These are phyloP conservation scores for Chloroceryle amazona DNA, from an alignment of 2,797 vertebrate species.

Conservation along the genomic window DNA sequence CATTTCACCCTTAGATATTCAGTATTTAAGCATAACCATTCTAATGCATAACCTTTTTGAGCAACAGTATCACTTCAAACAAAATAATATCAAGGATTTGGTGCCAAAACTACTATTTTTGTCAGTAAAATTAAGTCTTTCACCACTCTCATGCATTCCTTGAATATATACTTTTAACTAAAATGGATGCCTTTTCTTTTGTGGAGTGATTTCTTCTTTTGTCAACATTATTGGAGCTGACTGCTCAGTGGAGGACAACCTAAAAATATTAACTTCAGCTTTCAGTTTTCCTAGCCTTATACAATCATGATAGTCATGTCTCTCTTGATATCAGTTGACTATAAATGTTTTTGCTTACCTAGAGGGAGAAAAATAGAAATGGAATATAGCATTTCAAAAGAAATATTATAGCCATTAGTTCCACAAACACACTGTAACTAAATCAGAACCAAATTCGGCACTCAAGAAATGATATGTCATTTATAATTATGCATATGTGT, in stretches of 20 bases:
- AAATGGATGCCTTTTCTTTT: background rate
- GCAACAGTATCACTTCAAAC: background rate
- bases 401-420: constrained; percentile 28
- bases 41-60: background rate
- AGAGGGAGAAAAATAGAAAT: background rate
- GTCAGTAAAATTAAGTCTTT: background rate
- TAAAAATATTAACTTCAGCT: background rate
- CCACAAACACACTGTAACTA: constrained; percentile 11
- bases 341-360: background rate
- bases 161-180: background rate
- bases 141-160: background rate
- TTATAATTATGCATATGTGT: background rate
- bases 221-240: background rate
- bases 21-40: background rate
- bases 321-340: background rate
- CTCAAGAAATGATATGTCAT: background rate
- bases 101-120: background rate
- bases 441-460: constrained; percentile 11
- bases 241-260: background rate
- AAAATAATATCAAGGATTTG: background rate
- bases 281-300: background rate
- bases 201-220: background rate
- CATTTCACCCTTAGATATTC: background rate
- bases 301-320: background rate
- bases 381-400: background rate